These are phyloP conservation scores for Macrophya annulata DNA, from an alignment of 2,888 invertebrate species.

Conservation along the genomic window DNA sequence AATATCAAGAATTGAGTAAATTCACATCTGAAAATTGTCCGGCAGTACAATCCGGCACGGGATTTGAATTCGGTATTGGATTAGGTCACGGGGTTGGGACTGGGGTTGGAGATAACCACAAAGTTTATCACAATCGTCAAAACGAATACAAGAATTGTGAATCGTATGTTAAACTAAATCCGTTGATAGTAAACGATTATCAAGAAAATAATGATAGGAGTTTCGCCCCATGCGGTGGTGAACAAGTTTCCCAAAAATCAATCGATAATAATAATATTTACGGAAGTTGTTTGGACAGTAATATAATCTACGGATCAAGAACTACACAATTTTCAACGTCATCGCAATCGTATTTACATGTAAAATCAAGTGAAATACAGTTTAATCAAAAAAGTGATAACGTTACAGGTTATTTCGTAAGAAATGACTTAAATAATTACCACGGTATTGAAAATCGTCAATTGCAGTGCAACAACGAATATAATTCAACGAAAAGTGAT, in stretches of 20 bases:
- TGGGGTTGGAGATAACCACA: background rate
- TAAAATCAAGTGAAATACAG: background rate
- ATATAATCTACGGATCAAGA: background rate
- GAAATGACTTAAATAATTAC: background rate
- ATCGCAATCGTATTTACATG: background rate
- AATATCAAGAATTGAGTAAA: conserved; percentile 67
- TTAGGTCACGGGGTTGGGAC: background rate
- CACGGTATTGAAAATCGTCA: background rate
- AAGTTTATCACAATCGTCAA: conserved; percentile 13
- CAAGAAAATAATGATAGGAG: background rate
- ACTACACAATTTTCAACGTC: background rate
- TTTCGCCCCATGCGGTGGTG: background rate
- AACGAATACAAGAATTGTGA: background rate
- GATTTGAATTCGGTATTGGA: background rate
- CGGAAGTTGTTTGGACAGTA: background rate
- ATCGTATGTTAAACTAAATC: background rate
- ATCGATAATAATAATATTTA: background rate
- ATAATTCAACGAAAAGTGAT: background rate
- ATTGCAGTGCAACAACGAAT: background rate
- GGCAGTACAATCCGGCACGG: background rate
- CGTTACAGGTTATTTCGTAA: background rate
- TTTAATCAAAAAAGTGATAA: conserved; percentile 36
- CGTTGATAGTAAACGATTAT: background rate
- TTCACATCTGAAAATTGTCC: conserved; percentile 48
- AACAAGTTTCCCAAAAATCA: conserved; percentile 12